Evolutionary conservation across 2,113 vertebrate species (phyloP), one percentile per base, ranked within the genome.

Genomic region (Chaetorhynchus papuensis): DNA sequence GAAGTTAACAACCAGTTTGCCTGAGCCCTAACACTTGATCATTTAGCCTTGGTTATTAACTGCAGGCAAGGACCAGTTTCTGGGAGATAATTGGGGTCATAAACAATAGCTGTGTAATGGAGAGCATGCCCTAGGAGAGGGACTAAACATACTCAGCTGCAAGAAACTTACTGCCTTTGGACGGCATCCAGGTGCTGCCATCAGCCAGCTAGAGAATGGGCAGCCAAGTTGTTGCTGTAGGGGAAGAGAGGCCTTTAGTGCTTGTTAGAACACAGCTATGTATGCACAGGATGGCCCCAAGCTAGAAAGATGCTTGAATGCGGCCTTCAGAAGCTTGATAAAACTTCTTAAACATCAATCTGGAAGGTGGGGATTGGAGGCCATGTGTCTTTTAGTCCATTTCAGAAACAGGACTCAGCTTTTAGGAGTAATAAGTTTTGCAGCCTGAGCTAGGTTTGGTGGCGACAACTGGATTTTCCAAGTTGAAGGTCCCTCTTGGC

Each of bases 11-110:
- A 76, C 80, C 68, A 69, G 88, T 95, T 96, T 72, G 52, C 89
- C 70, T 56, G 81, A 93, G 89, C 56, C 53, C 76, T 95, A 89
- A 72, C 63, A 27, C 64, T 59, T 84, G 91, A 97, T 93, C 97
- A 95, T 91, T 96, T 96, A 96, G 92, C 90, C 83, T 91, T 91
- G 91, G 86, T 96, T 97, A 96, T 96, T 97, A 97, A 97, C 81
- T 96, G 84, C 70, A 83, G 81, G 76, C 93, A 94, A 94, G 90
- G 77, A 94, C 93, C 92, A 85, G 89, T 93, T 92, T 95, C 92
- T 83, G 83, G 72, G 53, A 83, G 83, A 95, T 95, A 94, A 96
- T 45, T 92, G 85, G 78, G 93, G 92, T 80, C 79, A 84, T 94
- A 93, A 96, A 91, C 87, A 96, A 95, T 83, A 84, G 79, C 82